phyloP scores from a whole-genome alignment of 2,113 vertebrate species.

The Noctilio leporinus region DNA sequence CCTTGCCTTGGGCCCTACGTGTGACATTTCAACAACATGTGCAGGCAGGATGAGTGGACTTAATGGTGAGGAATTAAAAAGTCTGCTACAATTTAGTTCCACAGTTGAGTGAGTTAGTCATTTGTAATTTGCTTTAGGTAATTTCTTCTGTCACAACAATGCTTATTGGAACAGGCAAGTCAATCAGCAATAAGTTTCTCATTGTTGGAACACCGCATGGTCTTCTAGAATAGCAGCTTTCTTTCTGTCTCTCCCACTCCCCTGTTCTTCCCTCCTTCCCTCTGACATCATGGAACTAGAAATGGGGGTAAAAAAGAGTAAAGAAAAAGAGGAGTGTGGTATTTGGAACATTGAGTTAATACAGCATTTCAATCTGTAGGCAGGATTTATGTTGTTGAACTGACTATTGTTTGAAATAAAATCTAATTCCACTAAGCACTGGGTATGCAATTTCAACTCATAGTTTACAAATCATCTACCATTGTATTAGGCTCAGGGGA shows the following conservation, averaged over 20 bases:
- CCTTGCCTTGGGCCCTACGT: background rate
- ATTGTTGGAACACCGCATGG: background rate
- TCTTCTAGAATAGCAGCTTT: background rate
- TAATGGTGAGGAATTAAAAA: background rate
- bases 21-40: background rate
- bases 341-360: background rate
- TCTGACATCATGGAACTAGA: background rate
- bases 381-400: background rate
- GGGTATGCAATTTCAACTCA: background rate
- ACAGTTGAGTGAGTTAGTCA: background rate
- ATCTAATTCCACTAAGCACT: background rate
- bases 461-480: background rate
- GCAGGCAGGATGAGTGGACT: background rate
- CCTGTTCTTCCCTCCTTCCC: background rate
- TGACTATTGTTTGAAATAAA: constrained; percentile 36
- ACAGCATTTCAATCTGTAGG: background rate
- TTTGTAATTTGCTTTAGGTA: background rate
- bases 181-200: background rate
- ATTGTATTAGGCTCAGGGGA: background rate
- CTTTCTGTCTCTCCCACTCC: background rate
- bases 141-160: constrained; percentile 30
- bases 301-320: background rate
- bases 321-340: background rate
- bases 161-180: constrained; percentile 15
- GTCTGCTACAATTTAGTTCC: background rate